Evolutionary conservation across 2,888 invertebrate species (phyloP).

Genomic region (Oscheius sp.): DNA sequence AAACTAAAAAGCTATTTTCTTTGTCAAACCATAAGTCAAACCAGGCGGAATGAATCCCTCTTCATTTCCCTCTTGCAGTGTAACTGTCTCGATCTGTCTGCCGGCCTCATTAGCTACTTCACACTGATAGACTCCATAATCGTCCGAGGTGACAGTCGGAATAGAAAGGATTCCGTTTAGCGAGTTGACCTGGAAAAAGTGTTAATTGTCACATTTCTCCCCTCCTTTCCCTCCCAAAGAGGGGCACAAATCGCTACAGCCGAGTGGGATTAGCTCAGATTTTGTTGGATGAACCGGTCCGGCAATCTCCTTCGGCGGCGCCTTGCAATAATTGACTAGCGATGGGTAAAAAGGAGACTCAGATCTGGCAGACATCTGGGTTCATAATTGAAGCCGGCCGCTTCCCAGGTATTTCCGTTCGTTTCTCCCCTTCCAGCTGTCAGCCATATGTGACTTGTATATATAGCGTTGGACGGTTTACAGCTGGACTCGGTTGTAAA

Average conservation of each 20-base stretch:
- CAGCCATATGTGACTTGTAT: not conserved
- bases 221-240: not conserved
- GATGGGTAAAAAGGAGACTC: conserved; percentile 3
- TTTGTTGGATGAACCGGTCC: conserved; percentile 18
- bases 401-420: not conserved
- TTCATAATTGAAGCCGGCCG: not conserved
- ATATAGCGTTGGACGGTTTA: not conserved
- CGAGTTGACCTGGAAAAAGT: conserved; percentile 34
- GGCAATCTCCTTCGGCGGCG: conserved; percentile 6
- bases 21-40: not conserved
- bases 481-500: not conserved
- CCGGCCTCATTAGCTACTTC: conserved; percentile 89
- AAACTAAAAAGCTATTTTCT: not conserved
- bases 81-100: conserved; percentile 79
- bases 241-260: not conserved
- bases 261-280: conserved; percentile 30
- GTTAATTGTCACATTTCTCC: not conserved
- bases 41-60: conserved; percentile 53
- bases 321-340: conserved; percentile 7
- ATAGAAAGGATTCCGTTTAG: conserved; percentile 39
- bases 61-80: conserved; percentile 9
- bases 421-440: not conserved
- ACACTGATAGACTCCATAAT: conserved; percentile 88
- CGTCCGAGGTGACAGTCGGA: conserved; percentile 32
- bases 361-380: not conserved